Percentiles rank a stretch among this genome's conserved stretches.
These are phyloP conservation scores for Apoda limacodes DNA, from an alignment of 2,888 invertebrate species.

Conservation along the genomic window DNA sequence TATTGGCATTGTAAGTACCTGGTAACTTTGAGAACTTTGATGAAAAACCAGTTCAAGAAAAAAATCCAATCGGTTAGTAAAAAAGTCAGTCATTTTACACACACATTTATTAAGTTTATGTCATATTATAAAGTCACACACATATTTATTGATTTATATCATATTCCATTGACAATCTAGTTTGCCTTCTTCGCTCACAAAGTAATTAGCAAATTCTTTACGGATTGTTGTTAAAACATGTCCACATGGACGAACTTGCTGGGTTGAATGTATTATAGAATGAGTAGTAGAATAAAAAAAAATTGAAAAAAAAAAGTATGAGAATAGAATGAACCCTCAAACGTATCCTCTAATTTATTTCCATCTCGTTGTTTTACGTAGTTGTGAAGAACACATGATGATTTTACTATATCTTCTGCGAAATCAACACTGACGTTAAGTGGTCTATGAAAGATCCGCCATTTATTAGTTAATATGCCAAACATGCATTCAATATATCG, in stretches of 20 bases:
- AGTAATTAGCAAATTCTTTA: conserved; percentile 23
- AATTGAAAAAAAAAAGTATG: no score
- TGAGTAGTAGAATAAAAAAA: no score
- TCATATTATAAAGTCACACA: conserved; percentile 6
- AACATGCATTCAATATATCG: conserved; percentile 14
- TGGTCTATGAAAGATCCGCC: conserved; percentile 20
- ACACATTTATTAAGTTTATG: conserved; percentile 7
- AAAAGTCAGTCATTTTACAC: conserved; percentile 7
- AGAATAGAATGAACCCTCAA: no score
- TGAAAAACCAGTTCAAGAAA: no score
- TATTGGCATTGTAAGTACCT: no score
- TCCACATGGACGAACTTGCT: conserved; percentile 20
- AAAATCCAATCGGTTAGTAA: conserved; percentile 7
- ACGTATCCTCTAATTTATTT: conserved; percentile 15
- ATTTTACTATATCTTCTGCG: conserved; percentile 17
- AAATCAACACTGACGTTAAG: conserved; percentile 17
- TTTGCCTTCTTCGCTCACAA: conserved; percentile 23
- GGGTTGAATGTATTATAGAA: conserved; percentile 20
- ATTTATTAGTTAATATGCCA: conserved; percentile 18
- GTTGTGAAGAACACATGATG: conserved; percentile 21
- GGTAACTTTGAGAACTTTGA: no score
- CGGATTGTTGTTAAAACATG: conserved; percentile 22
- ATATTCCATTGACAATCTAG: conserved; percentile 23
- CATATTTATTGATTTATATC: conserved; percentile 20
- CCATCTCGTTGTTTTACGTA: conserved; percentile 20